Percentiles rank a stretch among this genome's conserved stretches.
phyloP scores from a whole-genome alignment of 2,113 vertebrate genomes.

The Orcinus orca region DNA sequence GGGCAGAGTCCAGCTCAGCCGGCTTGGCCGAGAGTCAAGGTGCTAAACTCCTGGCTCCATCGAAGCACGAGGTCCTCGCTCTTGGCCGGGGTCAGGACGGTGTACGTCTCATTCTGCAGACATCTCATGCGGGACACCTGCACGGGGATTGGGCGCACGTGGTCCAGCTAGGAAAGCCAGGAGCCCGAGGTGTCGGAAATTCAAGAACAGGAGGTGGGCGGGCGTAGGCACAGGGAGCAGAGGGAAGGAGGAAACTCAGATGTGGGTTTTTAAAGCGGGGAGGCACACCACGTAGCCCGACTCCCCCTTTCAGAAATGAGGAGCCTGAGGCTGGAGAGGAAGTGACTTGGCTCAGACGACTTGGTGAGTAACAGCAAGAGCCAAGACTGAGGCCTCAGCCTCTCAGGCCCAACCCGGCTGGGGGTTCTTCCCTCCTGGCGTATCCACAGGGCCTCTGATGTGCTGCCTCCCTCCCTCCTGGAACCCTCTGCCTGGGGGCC shows the following conservation, averaged over 20 bases:
- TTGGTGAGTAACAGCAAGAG: not conserved
- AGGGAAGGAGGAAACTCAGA: not conserved
- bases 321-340: not conserved
- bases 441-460: not conserved
- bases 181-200: not conserved
- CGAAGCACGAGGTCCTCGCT: slow-evolving; percentile 72
- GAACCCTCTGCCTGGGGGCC: not conserved
- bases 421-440: not conserved
- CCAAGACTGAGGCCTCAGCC: not conserved
- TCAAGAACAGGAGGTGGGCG: not conserved
- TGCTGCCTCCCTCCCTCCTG: no score
- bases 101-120: slow-evolving; percentile 35
- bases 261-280: not conserved
- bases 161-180: not conserved
- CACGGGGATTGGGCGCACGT: rapidly evolving
- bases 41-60: slow-evolving; percentile 78
- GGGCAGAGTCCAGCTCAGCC: slow-evolving; percentile 31
- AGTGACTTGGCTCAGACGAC: not conserved
- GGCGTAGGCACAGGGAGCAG: not conserved
- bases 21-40: slow-evolving; percentile 28
- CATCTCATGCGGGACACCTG: slow-evolving; percentile 77
- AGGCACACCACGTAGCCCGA: not conserved
- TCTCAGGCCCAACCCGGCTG: not conserved
- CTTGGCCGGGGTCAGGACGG: slow-evolving; percentile 59
- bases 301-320: not conserved